These are phyloP conservation scores for Listrodromus nycthemerus DNA, from an alignment of 2,888 invertebrate species.

Conservation along the genomic window DNA sequence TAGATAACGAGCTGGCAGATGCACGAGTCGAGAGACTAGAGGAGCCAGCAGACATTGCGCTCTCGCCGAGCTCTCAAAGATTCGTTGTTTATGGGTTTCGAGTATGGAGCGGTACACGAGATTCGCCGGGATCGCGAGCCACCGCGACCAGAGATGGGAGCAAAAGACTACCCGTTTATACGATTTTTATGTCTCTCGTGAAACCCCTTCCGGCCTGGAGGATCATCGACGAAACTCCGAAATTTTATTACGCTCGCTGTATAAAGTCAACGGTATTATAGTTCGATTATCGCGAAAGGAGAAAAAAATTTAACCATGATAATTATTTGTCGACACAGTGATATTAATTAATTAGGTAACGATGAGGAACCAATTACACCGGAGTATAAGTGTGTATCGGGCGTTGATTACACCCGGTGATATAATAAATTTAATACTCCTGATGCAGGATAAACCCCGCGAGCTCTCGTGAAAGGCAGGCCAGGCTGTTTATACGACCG, in stretches of 20 bases:
- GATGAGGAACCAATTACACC: constrained; percentile 59
- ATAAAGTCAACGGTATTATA: constrained; percentile 36
- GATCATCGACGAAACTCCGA: neutral
- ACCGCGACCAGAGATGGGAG: constrained; percentile 45
- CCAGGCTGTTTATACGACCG: constrained; percentile 24
- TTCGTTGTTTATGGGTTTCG: constrained; percentile 71
- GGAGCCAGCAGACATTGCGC: constrained; percentile 52
- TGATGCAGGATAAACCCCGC: constrained; percentile 35
- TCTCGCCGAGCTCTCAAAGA: constrained; percentile 66
- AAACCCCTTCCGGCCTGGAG: constrained; percentile 1
- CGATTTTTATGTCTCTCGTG: constrained; percentile 18
- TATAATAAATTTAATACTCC: constrained; percentile 60
- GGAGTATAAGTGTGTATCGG: constrained; percentile 43
- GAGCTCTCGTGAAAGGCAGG: constrained; percentile 50
- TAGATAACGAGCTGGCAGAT: constrained; percentile 84
- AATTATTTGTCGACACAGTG: constrained; percentile 54
- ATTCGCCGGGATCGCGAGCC: constrained; percentile 48
- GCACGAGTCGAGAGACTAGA: constrained; percentile 69
- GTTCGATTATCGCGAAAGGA: constrained; percentile 12
- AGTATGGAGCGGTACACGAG: constrained; percentile 14
- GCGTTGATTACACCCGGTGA: constrained; percentile 57
- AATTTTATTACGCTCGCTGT: constrained; percentile 2
- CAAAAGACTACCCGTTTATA: neutral
- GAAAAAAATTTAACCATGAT: constrained; percentile 23
- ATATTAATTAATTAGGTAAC: constrained; percentile 64